These are phyloP conservation scores for Meliscaeva auricollis DNA, from an alignment of 2,888 invertebrate genomes.

Conservation along the genomic window DNA sequence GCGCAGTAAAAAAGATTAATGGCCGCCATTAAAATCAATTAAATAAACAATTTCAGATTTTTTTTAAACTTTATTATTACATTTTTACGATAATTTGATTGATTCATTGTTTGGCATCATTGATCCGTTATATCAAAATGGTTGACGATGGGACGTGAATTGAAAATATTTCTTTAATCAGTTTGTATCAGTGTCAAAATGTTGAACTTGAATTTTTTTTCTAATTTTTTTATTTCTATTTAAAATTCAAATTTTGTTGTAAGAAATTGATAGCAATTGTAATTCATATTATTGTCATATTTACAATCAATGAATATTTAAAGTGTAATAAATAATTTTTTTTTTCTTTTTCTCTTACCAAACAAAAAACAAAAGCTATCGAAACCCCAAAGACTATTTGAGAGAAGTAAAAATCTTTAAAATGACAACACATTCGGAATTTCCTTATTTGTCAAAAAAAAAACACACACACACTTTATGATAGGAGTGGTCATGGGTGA, in stretches of 20 bases:
- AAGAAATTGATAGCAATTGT: conserved; percentile 53
- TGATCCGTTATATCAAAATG: conserved; percentile 42
- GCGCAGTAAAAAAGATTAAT: conserved; percentile 77
- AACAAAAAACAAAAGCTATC: too few relatives aligned
- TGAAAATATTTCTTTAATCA: conserved; percentile 17
- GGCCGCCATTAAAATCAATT: conserved; percentile 79
- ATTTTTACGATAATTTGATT: conserved; percentile 75
- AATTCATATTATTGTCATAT: too few relatives aligned
- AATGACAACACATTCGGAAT: conserved; percentile 12
- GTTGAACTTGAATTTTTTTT: conserved; percentile 55
- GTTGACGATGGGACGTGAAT: conserved; percentile 6
- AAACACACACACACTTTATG: conserved; percentile 16
- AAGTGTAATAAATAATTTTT: conserved; percentile 35
- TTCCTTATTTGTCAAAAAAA: conserved; percentile 42
- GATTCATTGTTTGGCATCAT: conserved; percentile 58
- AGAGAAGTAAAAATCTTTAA: conserved; percentile 1
- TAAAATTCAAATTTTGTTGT: conserved; percentile 43
- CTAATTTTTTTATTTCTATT: conserved; percentile 18
- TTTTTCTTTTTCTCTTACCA: conserved; percentile 4
- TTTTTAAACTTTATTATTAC: conserved; percentile 51
- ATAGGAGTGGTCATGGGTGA: conserved; percentile 59
- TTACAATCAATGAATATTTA: conserved; percentile 61
- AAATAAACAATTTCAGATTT: conserved; percentile 77
- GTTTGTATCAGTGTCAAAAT: conserved; percentile 28
- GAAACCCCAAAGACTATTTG: too few relatives aligned